Evolutionary conservation across 2,113 vertebrate species (phyloP), one percentile per base, ranked within the genome.

Genomic region (Zootoca vivipara): DNA sequence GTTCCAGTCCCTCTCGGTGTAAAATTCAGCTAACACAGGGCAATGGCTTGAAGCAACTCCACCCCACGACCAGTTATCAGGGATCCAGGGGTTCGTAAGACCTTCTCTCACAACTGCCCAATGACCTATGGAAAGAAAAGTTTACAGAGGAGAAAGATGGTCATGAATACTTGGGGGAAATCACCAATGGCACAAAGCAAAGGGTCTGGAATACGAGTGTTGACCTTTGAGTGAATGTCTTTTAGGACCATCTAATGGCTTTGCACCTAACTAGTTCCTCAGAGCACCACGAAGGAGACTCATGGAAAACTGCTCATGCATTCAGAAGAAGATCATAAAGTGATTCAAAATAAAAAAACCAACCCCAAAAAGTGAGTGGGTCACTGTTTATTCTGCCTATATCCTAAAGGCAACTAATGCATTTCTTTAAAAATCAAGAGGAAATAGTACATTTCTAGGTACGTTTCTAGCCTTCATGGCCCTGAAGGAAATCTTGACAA

Each of bases 41-140:
- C 99, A 99, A 90, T 99, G 98, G 5, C 98, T 97, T 0, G 98
- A 99, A 0, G 98, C 98, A 78, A 99, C 98, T 0, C 99, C 98
- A 0, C 99, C 98, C 99, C 99, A 99, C 0, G 98, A 99, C 99
- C 99, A 99, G 96, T 98, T 98, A 40, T 99, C 98, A 0, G 99
- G 99, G 93, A 99, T 99, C 98, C 98, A 99, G 0, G 98, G 98
- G 92, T 99, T 99, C 0, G 98, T 99, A 78, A 99, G 96, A 10
- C 98, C 99, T 93, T 99, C 98, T 77, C 99, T 94, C 90, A 99
- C 97, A 0, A 99, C 98, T 7, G 94, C 92, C 94, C 98, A 99
- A 91, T 98, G 97, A 88, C 99, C 99, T 99, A 96, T 22, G 35
- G 0, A 83, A 62, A 40, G 26, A 85, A 62, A 67, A 85, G 79